These are phyloP conservation scores for Strix uralensis DNA, from an alignment of 2,113 vertebrate species.

Conservation along the genomic window DNA sequence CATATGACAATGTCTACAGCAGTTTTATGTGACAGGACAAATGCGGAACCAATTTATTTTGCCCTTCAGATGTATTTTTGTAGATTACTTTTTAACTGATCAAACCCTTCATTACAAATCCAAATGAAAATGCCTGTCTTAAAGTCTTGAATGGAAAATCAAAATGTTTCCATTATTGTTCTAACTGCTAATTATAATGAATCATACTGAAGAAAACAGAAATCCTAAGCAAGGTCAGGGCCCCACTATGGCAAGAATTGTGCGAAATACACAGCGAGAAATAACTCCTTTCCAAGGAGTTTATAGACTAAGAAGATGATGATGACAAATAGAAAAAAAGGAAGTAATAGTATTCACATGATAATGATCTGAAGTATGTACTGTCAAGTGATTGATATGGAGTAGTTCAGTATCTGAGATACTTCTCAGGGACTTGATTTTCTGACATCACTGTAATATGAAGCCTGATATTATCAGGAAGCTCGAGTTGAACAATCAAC, in stretches of 20 bases:
- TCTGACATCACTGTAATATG: slow-evolving; percentile 13
- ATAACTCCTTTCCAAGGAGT: background rate
- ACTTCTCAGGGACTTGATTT: background rate
- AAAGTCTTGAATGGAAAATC: background rate
- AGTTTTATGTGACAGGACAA: background rate
- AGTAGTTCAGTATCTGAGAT: background rate
- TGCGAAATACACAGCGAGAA: background rate
- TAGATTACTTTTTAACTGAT: background rate
- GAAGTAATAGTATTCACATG: background rate
- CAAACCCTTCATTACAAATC: background rate
- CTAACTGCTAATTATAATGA: background rate
- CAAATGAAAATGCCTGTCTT: background rate
- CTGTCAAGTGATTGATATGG: background rate
- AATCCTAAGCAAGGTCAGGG: background rate
- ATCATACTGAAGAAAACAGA: background rate
- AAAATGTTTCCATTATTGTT: background rate
- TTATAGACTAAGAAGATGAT: background rate
- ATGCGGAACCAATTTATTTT: slow-evolving; percentile 18
- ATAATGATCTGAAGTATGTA: slow-evolving; percentile 23
- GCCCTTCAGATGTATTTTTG: slow-evolving; percentile 6
- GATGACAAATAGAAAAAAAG: background rate
- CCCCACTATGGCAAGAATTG: background rate
- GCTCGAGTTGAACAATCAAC: background rate
- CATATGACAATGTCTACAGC: background rate
- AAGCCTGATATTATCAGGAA: slow-evolving; percentile 12